Evolutionary conservation across 2,797 vertebrate species (phyloP), one percentile per base, ranked within the genome.

Genomic region (Erpetoichthys calabaricus): DNA sequence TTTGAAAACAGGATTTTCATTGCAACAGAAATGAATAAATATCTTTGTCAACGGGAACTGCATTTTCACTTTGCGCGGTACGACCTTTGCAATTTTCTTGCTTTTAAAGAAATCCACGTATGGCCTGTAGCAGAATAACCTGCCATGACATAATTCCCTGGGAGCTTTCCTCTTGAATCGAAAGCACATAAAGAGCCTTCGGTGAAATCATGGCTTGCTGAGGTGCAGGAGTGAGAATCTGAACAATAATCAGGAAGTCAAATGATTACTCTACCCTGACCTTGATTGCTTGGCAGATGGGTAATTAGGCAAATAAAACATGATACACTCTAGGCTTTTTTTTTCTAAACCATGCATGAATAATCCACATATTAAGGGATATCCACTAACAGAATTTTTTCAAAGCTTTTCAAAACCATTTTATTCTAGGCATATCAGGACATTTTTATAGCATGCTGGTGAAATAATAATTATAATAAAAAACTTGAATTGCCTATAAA

Each of bases 281-380:
- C 63, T 51, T 78, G 73, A 78, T 78, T 77, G 65, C 62, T 49
- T 61, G 56, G 64, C 70, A 65, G 75, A 75, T 74, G 63, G 67
- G 69, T 73, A 74, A 74, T 74, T 73, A 69, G 60, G 66, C 45
- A 46, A 62, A 72, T 64, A 76, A 70, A 69, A 64, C 65, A 62
- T 44, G 44, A 1, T 7, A 46, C 54, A 55, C 63, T 62, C 57
- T 61, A 67, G 65, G 64, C 52, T 60, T 65, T 70, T 68, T 63
- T 62, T 60, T 44, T 61, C 57, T 4, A 54, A 49, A 61, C 56
- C 55, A 47, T 41, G 5, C 6, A 45, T 8, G 47, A 61, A 56
- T 42, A 50, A 58, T 51, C 50, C 55, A 42, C 47, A 43, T 60
- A n/a, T 45, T 51, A 44, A 45, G 45, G 10, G 42, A 60, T 51